Base-by-base conservation (phyloP, 2,113 vertebrate genomes). In the Salminus brasiliensis region DNA sequence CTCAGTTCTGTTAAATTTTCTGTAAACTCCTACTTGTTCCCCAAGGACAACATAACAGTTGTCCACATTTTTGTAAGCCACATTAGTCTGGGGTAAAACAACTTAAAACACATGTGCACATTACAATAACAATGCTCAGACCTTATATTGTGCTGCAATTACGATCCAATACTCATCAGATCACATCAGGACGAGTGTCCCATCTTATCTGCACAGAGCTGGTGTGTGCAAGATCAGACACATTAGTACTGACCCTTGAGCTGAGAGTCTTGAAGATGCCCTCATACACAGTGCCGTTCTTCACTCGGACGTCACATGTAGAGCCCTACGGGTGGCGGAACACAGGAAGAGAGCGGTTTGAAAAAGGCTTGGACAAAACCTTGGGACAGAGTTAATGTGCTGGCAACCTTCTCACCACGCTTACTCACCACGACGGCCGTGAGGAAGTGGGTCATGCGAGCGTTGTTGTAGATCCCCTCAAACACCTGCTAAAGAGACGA, bases 191-290 rank as follows among this genome's bases (percentile, higher is more conserved):
- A n/a, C n/a, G n/a, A n/a, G n/a, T n/a, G n/a, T n/a, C n/a, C n/a
- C n/a, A n/a, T n/a, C n/a, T n/a, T n/a, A n/a, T n/a, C n/a, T n/a
- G n/a, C n/a, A n/a, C n/a, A n/a, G n/a, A n/a, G n/a, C n/a, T n/a
- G n/a, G n/a, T n/a, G n/a, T 32, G 15, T 29, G 0, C 30, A 30
- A 12, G 16, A 30, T 6, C 15, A 18, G 16, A 9, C 21, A n/a
- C 62, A 23, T 66, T 8, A 10, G 11, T 39, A 66, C 89, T 93
- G 85, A 97, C 96, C 93, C 94, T 93, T 68, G 96, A 96, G 85
- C 96, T 96, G 69, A 97, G 88, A 0, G 96, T 97, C 88, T 96
- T 97, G 83, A 97, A 97, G 79, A 97, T 93, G 71, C 95, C 95
- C 87, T 96, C 95, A 74, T 95, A 97, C 23, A 93, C 88, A 52